phyloP scores from a whole-genome alignment of 2,888 invertebrate species.

The Drosophila limbata region DNA sequence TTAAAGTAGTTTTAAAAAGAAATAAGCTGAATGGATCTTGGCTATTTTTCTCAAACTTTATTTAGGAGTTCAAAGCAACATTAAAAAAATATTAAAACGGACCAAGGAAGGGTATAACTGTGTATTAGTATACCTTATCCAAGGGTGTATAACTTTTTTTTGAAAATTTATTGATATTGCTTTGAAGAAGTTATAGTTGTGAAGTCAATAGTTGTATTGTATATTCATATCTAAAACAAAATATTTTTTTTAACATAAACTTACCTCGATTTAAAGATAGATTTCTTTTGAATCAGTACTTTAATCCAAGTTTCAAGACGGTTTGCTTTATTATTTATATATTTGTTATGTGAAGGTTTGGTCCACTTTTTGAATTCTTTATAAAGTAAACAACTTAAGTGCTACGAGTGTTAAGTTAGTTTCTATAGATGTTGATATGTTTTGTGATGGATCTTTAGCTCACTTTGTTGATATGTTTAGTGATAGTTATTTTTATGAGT shows the following conservation, averaged over 20 bases:
- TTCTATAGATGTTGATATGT: conserved; percentile 15
- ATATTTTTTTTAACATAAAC: background rate
- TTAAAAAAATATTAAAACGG: too few relatives aligned
- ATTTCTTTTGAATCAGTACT: background rate
- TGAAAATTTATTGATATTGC: too few relatives aligned
- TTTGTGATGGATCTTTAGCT: conserved; percentile 5
- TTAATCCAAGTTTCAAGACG: conserved; percentile 2
- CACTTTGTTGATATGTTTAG: conserved; percentile 59
- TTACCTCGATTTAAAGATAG: conserved; percentile 2
- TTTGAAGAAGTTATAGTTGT: too few relatives aligned
- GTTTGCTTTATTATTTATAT: conserved; percentile 1
- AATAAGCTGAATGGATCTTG: too few relatives aligned
- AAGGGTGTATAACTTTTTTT: too few relatives aligned
- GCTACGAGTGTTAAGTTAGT: background rate
- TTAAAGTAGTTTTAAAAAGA: too few relatives aligned
- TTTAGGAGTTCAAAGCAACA: too few relatives aligned
- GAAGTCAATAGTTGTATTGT: too few relatives aligned
- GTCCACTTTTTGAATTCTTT: conserved; percentile 50
- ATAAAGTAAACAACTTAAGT: conserved; percentile 55
- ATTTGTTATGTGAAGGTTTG: conserved; percentile 35
- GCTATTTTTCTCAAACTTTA: too few relatives aligned
- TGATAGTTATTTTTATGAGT: conserved; percentile 35
- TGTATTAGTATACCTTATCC: too few relatives aligned
- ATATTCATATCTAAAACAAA: too few relatives aligned
- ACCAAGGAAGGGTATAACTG: too few relatives aligned